Percentiles rank a stretch among this genome's conserved stretches.
Evolutionary conservation across 2,888 invertebrate genomes (phyloP).

Genomic region (Cephus spinipes): DNA sequence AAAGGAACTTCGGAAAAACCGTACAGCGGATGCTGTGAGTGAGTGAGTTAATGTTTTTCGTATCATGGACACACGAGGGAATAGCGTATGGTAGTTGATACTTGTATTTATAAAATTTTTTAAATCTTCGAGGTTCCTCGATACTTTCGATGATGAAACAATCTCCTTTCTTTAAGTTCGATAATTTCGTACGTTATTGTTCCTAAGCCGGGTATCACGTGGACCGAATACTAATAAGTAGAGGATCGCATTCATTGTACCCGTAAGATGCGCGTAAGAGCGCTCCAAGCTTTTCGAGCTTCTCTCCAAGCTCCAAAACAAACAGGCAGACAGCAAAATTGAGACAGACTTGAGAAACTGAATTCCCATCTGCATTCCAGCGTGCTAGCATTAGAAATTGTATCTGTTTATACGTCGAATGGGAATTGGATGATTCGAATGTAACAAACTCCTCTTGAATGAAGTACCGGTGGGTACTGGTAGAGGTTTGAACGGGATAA

Average conservation of each 20-base stretch:
- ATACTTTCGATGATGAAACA: neutral
- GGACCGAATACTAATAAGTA: neutral
- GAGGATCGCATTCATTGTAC: neutral
- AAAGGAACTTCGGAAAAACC: constrained; percentile 20
- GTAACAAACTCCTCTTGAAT: neutral
- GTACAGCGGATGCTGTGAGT: constrained; percentile 24
- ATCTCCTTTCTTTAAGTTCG: neutral
- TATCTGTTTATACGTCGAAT: neutral
- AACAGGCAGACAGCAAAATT: neutral
- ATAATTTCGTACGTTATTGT: neutral
- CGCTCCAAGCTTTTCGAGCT: neutral
- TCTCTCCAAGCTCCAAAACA: too few species aligned
- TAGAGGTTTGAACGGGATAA: neutral
- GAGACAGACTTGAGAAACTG: neutral
- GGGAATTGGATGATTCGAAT: neutral
- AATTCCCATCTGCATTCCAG: neutral
- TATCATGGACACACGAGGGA: neutral
- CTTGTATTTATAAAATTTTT: neutral
- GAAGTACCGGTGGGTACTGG: neutral
- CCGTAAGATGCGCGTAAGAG: neutral
- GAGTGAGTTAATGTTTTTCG: neutral
- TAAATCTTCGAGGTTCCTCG: constrained; percentile 27
- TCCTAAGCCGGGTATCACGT: neutral
- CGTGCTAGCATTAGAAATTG: neutral
- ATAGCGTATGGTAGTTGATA: neutral